phyloP scores from a whole-genome alignment of 2,888 invertebrate genomes.

The Dusona sp. region DNA sequence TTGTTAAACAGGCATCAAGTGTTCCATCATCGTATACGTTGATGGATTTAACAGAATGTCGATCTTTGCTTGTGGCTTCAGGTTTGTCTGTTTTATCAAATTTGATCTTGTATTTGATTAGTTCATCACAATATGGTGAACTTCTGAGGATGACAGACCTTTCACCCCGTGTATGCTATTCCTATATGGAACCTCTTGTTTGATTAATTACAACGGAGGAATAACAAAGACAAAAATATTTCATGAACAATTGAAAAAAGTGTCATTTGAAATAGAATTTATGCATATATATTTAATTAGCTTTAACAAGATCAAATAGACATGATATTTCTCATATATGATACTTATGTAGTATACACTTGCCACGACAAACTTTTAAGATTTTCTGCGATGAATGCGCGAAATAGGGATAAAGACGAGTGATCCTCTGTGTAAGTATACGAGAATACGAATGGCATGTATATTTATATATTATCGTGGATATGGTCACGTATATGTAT shows the following conservation, averaged over 20 bases:
- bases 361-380: conserved; percentile 63
- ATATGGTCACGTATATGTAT: background rate
- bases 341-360: conserved; percentile 34
- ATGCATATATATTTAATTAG: background rate
- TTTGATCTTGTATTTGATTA: background rate
- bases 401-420: conserved; percentile 56
- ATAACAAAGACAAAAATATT: background rate
- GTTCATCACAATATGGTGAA: background rate
- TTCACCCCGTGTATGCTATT: background rate
- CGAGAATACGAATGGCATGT: conserved; percentile 9
- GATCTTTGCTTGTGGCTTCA: background rate
- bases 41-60: background rate
- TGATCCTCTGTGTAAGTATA: conserved; percentile 2
- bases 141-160: background rate
- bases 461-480: conserved; percentile 1
- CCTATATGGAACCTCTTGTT: background rate
- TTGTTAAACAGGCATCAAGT: no score
- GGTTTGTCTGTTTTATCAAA: no score
- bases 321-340: background rate
- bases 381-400: conserved; percentile 66
- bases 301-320: background rate
- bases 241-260: background rate
- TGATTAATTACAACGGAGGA: background rate
- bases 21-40: no score
- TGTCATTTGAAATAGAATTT: background rate